Evolutionary conservation across 2,113 vertebrate species (phyloP).

Genomic region (Taxidea taxus): DNA sequence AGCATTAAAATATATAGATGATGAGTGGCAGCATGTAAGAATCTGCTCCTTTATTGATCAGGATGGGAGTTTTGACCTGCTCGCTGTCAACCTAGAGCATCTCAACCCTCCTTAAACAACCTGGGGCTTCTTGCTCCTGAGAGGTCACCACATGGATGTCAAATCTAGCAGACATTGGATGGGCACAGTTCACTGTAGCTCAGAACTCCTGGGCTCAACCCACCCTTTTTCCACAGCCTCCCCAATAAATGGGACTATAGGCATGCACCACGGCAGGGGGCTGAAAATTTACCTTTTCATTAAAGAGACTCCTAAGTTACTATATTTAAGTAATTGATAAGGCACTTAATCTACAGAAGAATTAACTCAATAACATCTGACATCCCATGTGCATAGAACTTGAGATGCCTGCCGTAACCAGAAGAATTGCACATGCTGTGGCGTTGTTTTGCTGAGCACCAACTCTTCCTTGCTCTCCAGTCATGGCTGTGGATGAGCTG

Average conservation of each 20-base stretch:
- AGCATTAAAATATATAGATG: conserved; percentile 69
- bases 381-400: neutral
- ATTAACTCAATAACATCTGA: conserved; percentile 42
- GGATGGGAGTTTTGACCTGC: neutral
- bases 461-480: neutral
- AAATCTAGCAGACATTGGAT: neutral
- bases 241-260: neutral
- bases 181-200: neutral
- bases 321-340: conserved; percentile 63
- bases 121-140: neutral
- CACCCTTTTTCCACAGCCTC: neutral
- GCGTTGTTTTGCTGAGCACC: neutral
- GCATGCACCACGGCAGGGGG: neutral
- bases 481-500: neutral
- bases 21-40: conserved; percentile 49
- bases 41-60: conserved; percentile 40
- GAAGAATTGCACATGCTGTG: neutral
- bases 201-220: neutral
- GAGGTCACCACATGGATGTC: neutral
- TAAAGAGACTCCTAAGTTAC: conserved; percentile 64
- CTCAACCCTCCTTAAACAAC: neutral
- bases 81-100: neutral
- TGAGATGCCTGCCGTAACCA: neutral
- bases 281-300: conserved; percentile 43
- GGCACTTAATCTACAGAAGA: conserved; percentile 50